Evolutionary conservation across 1,140 invertebrate species (phyloP), one percentile per base, ranked within the genome.

Genomic region (Megalonaias nervosa): DNA sequence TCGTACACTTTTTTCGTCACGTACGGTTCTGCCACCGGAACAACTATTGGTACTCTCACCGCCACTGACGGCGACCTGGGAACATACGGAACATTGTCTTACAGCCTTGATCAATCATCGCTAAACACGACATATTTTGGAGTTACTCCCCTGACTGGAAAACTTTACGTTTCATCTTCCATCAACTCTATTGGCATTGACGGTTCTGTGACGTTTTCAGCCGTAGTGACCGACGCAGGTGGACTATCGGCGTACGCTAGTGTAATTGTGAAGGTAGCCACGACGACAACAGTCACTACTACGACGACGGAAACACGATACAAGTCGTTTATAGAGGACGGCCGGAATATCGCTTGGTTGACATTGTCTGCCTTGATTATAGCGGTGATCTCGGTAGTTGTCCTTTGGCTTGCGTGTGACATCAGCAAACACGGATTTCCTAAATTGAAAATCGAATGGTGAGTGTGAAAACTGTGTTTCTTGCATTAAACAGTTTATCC

Each of bases 271-370:
- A 71, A 71, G 17, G 60, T 48, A 48, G 38, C 38, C 6, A 48
- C 38, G 38, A 48, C 21, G 1, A 57, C 60, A 19, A n/a, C 75
- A 0, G 75, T 77, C 13, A 60, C 69, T 17, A 74, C 72, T 14
- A 74, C 72, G 15, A 67, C 65, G 48, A 67, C 65, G 3, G 67
- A 62, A 23, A 65, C 66, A 19, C 17, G 72, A 31, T 74, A 58
- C 64, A 66, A 60, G 57, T 58, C 62, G 38, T 74, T 74, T 31
- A 23, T 74, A 14, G 72, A 74, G 17, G 72, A 74, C 72, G n/a
- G 55, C 17, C 66, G 58, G 55, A 74, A 74, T 55, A 38, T 74
- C 12, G 64, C 72, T 6, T 74, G 72, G 72, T 13, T 74, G 0
- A 65, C 67, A 15, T 62, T 58, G 5, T 66, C 48, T 26, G 15